phyloP scores from a whole-genome alignment of 1,140 invertebrate genomes.

The Metopolophium dirhodum region DNA sequence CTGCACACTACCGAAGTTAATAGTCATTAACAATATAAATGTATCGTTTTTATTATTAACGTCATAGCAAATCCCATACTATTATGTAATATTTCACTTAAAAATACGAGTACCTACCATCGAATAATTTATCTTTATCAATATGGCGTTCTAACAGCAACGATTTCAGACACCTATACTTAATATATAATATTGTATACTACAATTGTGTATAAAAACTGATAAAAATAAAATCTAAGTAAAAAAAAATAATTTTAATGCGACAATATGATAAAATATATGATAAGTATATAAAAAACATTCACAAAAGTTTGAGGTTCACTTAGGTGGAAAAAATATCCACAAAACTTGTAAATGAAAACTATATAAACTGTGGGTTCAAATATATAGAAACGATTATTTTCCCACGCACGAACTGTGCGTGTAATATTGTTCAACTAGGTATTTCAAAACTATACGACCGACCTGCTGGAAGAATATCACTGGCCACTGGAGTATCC shows the following conservation, averaged over 20 bases:
- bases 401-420: not conserved
- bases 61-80: not conserved
- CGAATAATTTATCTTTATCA: not conserved
- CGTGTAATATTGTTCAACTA: no score
- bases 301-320: not conserved
- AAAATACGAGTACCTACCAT: not conserved
- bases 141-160: not conserved
- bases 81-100: not conserved
- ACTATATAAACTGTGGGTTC: not conserved
- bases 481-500: conserved; percentile 71
- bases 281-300: not conserved
- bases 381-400: not conserved
- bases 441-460: not conserved
- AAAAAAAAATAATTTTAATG: no score
- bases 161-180: not conserved
- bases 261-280: not conserved
- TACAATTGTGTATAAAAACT: not conserved
- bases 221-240: no score
- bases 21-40: no score
- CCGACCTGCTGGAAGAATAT: conserved; percentile 71
- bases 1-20: not conserved
- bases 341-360: not conserved
- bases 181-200: not conserved
- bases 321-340: not conserved
- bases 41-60: not conserved